Percentiles rank a stretch among this genome's conserved stretches.
These are phyloP conservation scores for Melanostigma gelatinosum DNA, from an alignment of 2,113 vertebrate species.

Conservation along the genomic window DNA sequence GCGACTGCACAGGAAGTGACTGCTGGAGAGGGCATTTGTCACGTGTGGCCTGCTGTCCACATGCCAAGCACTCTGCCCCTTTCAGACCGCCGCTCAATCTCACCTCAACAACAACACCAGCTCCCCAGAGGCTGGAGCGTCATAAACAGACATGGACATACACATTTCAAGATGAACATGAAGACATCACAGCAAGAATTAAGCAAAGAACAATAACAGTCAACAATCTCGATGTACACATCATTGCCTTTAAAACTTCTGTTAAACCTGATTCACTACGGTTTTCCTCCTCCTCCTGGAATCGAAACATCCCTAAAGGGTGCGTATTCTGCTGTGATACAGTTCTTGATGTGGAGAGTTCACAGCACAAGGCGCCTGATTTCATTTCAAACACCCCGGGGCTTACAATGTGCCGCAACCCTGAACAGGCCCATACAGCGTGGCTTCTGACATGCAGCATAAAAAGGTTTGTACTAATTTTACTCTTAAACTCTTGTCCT, in stretches of 20 bases:
- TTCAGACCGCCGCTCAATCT: conserved; percentile 40
- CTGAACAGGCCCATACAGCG: conserved; percentile 31
- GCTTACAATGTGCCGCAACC: conserved; percentile 11
- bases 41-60: conserved; percentile 57
- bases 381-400: conserved; percentile 30
- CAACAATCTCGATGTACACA: conserved; percentile 1
- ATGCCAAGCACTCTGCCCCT: conserved; percentile 26
- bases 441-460: conserved; percentile 1
- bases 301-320: conserved; percentile 27
- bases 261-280: conserved; percentile 35
- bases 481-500: conserved; percentile 45
- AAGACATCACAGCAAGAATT: not conserved
- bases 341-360: conserved; percentile 22
- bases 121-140: conserved; percentile 40
- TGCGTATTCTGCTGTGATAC: conserved; percentile 15
- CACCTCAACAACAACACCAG: conserved; percentile 45
- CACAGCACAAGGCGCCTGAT: conserved; percentile 19
- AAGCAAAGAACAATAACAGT: not conserved
- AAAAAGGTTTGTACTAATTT: conserved; percentile 33
- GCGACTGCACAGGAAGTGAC: conserved; percentile 67
- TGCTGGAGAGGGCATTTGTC: conserved; percentile 60
- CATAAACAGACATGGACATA: conserved; percentile 5
- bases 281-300: not conserved
- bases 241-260: not conserved
- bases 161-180: conserved; percentile 1